phyloP scores from a whole-genome alignment of 2,797 vertebrate genomes.

The Aldrovandia affinis region DNA sequence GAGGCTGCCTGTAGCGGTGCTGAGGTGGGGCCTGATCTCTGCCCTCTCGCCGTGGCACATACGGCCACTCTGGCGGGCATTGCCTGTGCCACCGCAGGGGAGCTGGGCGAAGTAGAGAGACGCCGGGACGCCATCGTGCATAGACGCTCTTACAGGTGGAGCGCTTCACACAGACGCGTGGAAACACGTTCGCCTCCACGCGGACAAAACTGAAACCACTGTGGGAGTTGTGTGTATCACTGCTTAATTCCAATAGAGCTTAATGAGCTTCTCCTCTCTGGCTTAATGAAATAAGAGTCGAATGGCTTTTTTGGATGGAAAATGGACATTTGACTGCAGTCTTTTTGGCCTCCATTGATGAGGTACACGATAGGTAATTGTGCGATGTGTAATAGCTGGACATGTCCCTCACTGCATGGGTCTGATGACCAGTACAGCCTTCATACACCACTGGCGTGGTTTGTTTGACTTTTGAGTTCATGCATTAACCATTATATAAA shows the following conservation, averaged over 20 bases:
- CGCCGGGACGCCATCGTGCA: not conserved
- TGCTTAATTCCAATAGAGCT: constrained; percentile 1
- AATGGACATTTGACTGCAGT: not conserved
- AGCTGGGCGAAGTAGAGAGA: constrained; percentile 35
- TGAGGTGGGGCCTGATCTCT: constrained; percentile 60
- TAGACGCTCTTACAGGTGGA: not conserved
- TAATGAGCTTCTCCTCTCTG: not conserved
- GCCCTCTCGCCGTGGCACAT: constrained; percentile 55
- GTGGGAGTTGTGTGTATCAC: not conserved
- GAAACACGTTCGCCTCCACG: not conserved
- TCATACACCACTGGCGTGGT: not conserved
- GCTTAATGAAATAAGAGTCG: not conserved
- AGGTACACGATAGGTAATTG: too few species aligned
- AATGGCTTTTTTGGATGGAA: not conserved
- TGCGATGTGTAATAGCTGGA: not conserved
- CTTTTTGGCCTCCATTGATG: constrained; percentile 7
- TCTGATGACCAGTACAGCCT: not conserved
- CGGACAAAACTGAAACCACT: not conserved
- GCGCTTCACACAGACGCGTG: not conserved
- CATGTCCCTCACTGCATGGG: not conserved
- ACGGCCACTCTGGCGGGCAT: not conserved
- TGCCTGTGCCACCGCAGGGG: constrained; percentile 19
- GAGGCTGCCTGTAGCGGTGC: constrained; percentile 79
- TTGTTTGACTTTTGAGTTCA: not conserved
- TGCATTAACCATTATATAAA: not conserved